Percentiles rank a stretch among this genome's conserved stretches.
Conservation (phyloP, 2,888 invertebrate species). For the Prosapia bicincta region DNA sequence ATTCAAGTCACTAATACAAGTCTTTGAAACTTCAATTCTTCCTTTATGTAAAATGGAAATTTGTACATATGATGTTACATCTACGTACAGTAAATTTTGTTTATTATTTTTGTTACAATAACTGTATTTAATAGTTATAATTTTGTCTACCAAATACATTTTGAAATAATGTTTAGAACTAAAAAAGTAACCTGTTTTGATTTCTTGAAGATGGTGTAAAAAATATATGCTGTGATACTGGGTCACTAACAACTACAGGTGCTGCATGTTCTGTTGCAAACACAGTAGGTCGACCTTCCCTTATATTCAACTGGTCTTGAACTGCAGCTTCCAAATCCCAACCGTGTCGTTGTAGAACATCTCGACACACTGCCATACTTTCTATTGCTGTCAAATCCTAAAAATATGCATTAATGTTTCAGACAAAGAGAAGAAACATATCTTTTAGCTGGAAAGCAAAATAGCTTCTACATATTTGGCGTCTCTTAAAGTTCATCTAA, state of each 20-base stretch:
- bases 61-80: no score
- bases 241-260: slow-evolving; percentile 76
- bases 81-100: no score
- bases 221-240: slow-evolving; percentile 67
- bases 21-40: no score
- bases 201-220: slow-evolving; percentile 50
- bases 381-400: slow-evolving; percentile 91
- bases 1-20: no score
- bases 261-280: slow-evolving; percentile 76
- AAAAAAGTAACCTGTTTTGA: background rate
- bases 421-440: background rate
- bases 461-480: background rate
- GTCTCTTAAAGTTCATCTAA: no score
- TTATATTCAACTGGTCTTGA: slow-evolving; percentile 87
- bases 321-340: slow-evolving; percentile 94
- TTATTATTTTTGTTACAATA: no score
- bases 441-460: background rate
- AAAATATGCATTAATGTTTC: slow-evolving; percentile 4
- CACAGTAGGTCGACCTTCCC: slow-evolving; percentile 83
- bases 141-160: no score
- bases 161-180: no score
- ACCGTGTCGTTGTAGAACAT: slow-evolving; percentile 84
- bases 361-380: slow-evolving; percentile 85
- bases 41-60: no score
- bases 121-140: no score